Base-by-base conservation (phyloP, 2,797 vertebrate species). In the Pteronotus mesoamericanus region DNA sequence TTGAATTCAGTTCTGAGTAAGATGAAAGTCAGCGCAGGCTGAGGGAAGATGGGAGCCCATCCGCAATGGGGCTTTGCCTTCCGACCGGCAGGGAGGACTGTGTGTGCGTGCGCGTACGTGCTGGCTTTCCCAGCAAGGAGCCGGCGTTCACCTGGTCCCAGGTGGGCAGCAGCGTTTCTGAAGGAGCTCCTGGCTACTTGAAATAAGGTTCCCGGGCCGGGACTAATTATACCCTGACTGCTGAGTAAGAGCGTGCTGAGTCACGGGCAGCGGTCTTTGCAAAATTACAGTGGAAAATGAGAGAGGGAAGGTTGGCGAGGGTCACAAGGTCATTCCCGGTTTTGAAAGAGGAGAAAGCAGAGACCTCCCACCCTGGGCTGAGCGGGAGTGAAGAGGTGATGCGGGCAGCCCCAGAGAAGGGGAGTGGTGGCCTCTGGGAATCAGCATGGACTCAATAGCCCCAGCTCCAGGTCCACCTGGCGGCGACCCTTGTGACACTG, bases 91-190 rank as follows among this genome's bases (percentile, higher is more conserved):
- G 6, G 26, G 61, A 39, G n/a, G n/a, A 9, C 15, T 29, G 34
- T 22, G 2, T 5, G 55, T 5, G 1, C 68, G 71, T 18, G 78
- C 7, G 44, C n/a, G n/a, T 57, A 21, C 53, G 9, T 51, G 21
- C 34, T 3, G 0, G n/a, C n/a, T n/a, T n/a, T n/a, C n/a, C n/a
- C 9, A 0, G 24, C 39, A 39, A 79, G 44, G 19, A 55, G 9
- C 26, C 5, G 10, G 72, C 3, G 6, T 39, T 24, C 16, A n/a
- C n/a, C 26, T 39, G 10, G 37, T 11, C 22, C 82, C 29, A 6
- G 77, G 34, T 2, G 1, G 22, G 14, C 5, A 4, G 75, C 1
- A 21, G 26, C 39, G 8, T 88, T 68, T 59, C 83, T 9, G 32
- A 89, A 66, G 2, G 61, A 59, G 34, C 15, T 2, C 22, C 55